phyloP scores from a whole-genome alignment of 2,113 vertebrate genomes.

The Megaptera novaeangliae region DNA sequence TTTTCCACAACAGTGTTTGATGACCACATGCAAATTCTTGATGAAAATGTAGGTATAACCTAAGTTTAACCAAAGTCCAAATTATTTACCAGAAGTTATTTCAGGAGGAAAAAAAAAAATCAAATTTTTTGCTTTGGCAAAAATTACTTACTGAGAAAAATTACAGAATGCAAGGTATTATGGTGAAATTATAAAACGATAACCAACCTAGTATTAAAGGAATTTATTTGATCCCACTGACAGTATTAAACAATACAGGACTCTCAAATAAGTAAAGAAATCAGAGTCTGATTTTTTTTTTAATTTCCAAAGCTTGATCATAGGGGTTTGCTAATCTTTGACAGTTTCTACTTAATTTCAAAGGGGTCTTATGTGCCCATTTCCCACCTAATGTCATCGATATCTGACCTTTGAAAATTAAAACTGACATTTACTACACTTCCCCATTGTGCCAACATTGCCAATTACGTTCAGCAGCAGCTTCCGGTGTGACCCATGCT shows the following conservation, averaged over 20 bases:
- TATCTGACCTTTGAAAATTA: not conserved
- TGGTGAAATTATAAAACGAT: not conserved
- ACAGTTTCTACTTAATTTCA: not conserved
- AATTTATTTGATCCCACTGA: not conserved
- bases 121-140: not conserved
- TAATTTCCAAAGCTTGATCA: not conserved
- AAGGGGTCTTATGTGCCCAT: not conserved
- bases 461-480: not conserved
- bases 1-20: not conserved
- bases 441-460: not conserved
- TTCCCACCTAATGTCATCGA: not conserved
- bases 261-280: conserved; percentile 13
- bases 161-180: not conserved
- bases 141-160: not conserved
- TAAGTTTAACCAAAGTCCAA: not conserved
- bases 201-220: not conserved
- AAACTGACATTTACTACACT: not conserved
- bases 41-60: not conserved
- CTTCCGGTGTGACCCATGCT: not conserved
- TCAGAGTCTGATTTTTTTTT: not conserved
- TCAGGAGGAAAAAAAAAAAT: not conserved
- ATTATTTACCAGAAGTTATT: not conserved
- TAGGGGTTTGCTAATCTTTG: not conserved
- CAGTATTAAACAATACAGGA: not conserved
- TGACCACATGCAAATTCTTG: not conserved